Conservation (phyloP, 2,797 vertebrate species). For the Bufotes viridis region DNA sequence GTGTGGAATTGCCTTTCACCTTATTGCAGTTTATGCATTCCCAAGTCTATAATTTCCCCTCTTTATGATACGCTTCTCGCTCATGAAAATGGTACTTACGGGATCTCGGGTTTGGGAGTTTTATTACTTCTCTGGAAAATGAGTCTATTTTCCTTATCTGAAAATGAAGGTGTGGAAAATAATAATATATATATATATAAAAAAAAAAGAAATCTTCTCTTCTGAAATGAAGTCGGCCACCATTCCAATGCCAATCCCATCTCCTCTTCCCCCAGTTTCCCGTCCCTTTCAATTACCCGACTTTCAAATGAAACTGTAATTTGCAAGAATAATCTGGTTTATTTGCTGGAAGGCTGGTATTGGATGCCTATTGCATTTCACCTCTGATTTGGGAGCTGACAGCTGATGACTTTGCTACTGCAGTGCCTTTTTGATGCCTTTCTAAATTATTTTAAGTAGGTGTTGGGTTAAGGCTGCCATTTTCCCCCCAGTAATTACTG, state of each 20-base stretch:
- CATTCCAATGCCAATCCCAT: conserved; percentile 20
- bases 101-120: conserved; percentile 56
- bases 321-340: conserved; percentile 41
- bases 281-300: conserved; percentile 38
- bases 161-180: conserved; percentile 56
- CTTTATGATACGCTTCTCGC: conserved; percentile 59
- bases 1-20: conserved; percentile 63
- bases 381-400: conserved; percentile 23
- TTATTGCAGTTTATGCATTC: conserved; percentile 61
- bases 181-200: neutral
- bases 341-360: conserved; percentile 41
- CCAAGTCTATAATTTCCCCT: conserved; percentile 60
- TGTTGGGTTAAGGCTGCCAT: neutral
- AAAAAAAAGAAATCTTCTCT: conserved; percentile 40
- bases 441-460: conserved; percentile 19
- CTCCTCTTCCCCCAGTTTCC: neutral
- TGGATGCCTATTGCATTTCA: conserved; percentile 53
- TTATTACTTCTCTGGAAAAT: conserved; percentile 60
- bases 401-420: conserved; percentile 22
- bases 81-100: conserved; percentile 62
- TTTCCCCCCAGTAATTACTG: neutral
- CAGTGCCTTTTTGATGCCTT: conserved; percentile 33
- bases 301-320: conserved; percentile 40
- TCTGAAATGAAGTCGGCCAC: conserved; percentile 50
- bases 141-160: conserved; percentile 62